phyloP scores from a whole-genome alignment of 2,797 vertebrate species.

The Hydrolagus colliei region DNA sequence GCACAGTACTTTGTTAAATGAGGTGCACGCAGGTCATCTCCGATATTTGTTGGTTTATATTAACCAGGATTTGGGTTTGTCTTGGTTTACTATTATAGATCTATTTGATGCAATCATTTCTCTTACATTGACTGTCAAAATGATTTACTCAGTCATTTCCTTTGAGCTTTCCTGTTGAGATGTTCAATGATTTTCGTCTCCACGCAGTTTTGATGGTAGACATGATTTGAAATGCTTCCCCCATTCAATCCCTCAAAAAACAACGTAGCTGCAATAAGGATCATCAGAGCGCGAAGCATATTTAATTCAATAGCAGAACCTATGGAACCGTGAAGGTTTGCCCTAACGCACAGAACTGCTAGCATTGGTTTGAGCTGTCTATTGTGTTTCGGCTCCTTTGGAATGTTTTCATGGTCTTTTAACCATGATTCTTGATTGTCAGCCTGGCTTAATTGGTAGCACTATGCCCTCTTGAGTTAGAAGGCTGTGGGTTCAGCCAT shows the following conservation, averaged over 20 bases:
- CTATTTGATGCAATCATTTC: not conserved
- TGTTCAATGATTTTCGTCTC: not conserved
- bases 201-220: not conserved
- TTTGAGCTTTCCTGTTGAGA: not conserved
- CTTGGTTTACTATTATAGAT: not conserved
- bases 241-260: conserved; percentile 42
- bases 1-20: not conserved
- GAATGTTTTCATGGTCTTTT: too few relatives aligned
- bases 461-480: too few relatives aligned
- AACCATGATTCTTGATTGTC: too few relatives aligned
- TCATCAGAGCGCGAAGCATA: conserved; percentile 77
- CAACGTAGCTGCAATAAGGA: conserved; percentile 57
- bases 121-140: not conserved
- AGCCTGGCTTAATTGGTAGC: too few relatives aligned
- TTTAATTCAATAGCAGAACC: conserved; percentile 78
- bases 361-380: not conserved
- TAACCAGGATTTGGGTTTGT: not conserved
- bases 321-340: conserved; percentile 29
- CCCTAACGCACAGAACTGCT: not conserved
- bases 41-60: not conserved
- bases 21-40: not conserved
- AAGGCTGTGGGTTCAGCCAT: too few relatives aligned
- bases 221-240: not conserved
- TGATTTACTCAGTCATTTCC: not conserved
- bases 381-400: too few relatives aligned